Conservation (phyloP, 2,888 invertebrate species). For the Andrena chrysosceles region DNA sequence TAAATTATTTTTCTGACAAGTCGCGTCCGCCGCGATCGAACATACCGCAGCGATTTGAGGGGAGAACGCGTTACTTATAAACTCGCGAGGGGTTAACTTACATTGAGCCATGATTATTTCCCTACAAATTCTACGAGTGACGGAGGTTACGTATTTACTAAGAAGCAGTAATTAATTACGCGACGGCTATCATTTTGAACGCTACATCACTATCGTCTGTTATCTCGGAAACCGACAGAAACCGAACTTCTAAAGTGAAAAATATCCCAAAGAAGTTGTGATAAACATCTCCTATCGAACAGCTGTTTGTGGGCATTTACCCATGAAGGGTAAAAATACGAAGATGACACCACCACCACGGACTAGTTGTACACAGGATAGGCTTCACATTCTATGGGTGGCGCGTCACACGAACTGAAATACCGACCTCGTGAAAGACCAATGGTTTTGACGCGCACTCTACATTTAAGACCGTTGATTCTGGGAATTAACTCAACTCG, state of each 20-base stretch:
- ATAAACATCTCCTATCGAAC: constrained; percentile 48
- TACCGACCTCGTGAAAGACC: no score
- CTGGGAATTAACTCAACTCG: no score
- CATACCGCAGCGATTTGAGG: constrained; percentile 95
- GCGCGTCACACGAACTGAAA: no score
- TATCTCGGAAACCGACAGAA: constrained; percentile 49
- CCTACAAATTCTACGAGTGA: constrained; percentile 22
- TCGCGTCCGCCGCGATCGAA: constrained; percentile 92
- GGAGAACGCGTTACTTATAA: constrained; percentile 95
- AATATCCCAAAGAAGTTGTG: constrained; percentile 58
- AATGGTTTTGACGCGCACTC: no score
- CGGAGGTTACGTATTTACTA: constrained; percentile 28
- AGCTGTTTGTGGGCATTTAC: constrained; percentile 64
- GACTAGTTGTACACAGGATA: no score
- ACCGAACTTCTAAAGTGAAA: constrained; percentile 47
- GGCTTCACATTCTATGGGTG: no score
- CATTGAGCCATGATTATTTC: constrained; percentile 86
- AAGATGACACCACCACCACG: constrained; percentile 16
- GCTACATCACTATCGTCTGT: constrained; percentile 49
- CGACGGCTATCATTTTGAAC: constrained; percentile 30
- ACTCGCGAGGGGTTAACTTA: constrained; percentile 92
- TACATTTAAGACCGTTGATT: no score
- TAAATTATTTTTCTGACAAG: constrained; percentile 96
- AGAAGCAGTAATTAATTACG: constrained; percentile 42
- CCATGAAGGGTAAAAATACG: constrained; percentile 47